Conservation (phyloP, 2,888 invertebrate genomes). For the Ephialtes manifestator region DNA sequence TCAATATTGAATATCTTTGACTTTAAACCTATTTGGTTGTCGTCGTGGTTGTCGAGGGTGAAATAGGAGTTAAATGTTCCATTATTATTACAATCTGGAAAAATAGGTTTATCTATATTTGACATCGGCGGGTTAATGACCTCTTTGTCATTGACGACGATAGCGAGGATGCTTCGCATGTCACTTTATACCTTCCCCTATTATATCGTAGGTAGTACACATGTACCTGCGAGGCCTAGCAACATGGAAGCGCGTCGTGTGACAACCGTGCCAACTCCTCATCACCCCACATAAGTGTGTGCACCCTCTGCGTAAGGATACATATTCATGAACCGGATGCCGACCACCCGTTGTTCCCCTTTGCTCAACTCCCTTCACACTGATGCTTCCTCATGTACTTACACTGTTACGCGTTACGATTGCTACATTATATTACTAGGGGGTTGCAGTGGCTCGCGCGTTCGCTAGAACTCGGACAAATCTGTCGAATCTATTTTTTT, state of each 20-base stretch:
- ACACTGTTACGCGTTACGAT: background rate
- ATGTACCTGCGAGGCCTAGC: background rate
- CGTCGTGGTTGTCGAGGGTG: too few species aligned
- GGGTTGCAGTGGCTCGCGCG: too few species aligned
- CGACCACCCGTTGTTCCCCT: slow-evolving; percentile 1
- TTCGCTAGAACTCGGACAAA: background rate
- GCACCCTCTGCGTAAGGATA: slow-evolving; percentile 64
- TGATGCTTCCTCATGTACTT: background rate
- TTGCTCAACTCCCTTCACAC: background rate
- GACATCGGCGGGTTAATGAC: slow-evolving; percentile 1
- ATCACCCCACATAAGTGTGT: slow-evolving; percentile 41
- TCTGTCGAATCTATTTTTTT: background rate
- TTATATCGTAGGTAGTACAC: slow-evolving; percentile 3
- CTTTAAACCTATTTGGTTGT: too few species aligned
- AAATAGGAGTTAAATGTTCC: too few species aligned
- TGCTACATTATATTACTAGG: background rate
- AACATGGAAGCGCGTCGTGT: slow-evolving; percentile 16
- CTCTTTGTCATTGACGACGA: background rate
- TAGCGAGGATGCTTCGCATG: background rate
- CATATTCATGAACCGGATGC: slow-evolving; percentile 74
- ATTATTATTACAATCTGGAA: too few species aligned
- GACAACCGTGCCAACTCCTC: slow-evolving; percentile 36
- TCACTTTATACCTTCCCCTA: slow-evolving; percentile 8
- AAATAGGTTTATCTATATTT: too few species aligned
- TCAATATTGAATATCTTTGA: too few species aligned